phyloP scores from a whole-genome alignment of 2,797 vertebrate species.

The Distichodus sexfasciatus region DNA sequence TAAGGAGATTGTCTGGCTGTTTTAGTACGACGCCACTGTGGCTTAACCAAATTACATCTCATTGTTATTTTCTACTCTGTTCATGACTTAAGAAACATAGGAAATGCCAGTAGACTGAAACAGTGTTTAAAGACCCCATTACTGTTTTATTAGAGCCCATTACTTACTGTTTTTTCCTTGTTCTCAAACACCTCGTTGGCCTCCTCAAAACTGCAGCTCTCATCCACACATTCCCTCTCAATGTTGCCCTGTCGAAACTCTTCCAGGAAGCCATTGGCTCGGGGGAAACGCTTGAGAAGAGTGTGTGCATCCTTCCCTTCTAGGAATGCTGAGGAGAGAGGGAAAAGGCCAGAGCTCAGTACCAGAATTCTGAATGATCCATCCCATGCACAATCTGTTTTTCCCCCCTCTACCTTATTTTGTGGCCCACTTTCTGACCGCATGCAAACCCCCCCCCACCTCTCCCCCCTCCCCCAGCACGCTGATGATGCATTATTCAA shows the following conservation, averaged over 20 bases:
- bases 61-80: not conserved
- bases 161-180: conserved; percentile 83
- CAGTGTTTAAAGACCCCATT: too few species aligned
- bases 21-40: too few species aligned
- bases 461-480: too few species aligned
- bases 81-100: not conserved
- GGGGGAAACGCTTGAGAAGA: conserved; percentile 78
- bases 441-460: too few species aligned
- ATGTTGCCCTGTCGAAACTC: conserved; percentile 84
- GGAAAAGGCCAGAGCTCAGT: not conserved
- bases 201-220: conserved; percentile 87
- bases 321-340: conserved; percentile 72
- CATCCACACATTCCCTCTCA: conserved; percentile 83
- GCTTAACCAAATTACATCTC: too few species aligned
- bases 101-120: not conserved
- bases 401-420: too few species aligned
- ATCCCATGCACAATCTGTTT: too few species aligned
- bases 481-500: too few species aligned
- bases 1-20: too few species aligned
- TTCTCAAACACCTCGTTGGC: conserved; percentile 86
- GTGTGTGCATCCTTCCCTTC: conserved; percentile 78
- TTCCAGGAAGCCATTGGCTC: conserved; percentile 84
- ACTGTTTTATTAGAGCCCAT: too few species aligned
- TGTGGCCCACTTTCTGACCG: too few species aligned
- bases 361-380: not conserved